Base-by-base conservation (phyloP, 2,113 vertebrate species). In the Petrocephalus microphthalmus region DNA sequence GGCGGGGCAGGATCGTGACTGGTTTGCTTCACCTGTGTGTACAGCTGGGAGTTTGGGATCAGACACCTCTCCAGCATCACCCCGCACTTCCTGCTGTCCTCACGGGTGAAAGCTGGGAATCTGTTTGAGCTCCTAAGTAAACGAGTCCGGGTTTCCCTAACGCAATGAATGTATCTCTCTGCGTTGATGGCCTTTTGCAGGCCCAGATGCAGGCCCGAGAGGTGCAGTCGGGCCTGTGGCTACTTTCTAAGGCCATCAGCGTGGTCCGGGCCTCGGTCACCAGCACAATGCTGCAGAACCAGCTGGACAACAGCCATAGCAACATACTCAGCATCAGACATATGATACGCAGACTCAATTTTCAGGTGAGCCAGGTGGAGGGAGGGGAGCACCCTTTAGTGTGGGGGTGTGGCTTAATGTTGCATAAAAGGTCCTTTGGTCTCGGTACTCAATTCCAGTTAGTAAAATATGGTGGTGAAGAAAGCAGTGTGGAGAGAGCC, bases 141-240 rank as follows among this genome's bases (percentile, higher is more conserved):
- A 5, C 37, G 15, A 3, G 33, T 33, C 71, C 29, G 13, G 53
- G 37, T 37, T 78, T 78, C 33, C 71, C 6, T 74, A 74, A 74
- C 6, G 4, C 71, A 74, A 29, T 42, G 13, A 19, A 74, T 74
- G 67, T 33, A 7, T 71, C 29, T 37, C 1, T 37, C 29, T 33
- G 57, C 7, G 2, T 25, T 2, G 8, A 74, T 74, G 29, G 67
- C 3, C 6, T 7, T 20, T 82, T 42, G 19, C 90, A 96, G 95
- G 92, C 91, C 51, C 83, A 89, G 90, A 92, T 94, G 90, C 91
- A 95, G 90, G 93, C 94, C 74, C 89, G 90, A 87, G 95, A 96
- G 88, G 95, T 96, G 88, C 95, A 96, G 92, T 91, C 93, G 25
- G 95, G 95, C 20, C 89, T 96, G 85, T 94, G 93, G 92, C 91